Conservation (phyloP, 2,113 vertebrate species). For the Phasianus colchicus region DNA sequence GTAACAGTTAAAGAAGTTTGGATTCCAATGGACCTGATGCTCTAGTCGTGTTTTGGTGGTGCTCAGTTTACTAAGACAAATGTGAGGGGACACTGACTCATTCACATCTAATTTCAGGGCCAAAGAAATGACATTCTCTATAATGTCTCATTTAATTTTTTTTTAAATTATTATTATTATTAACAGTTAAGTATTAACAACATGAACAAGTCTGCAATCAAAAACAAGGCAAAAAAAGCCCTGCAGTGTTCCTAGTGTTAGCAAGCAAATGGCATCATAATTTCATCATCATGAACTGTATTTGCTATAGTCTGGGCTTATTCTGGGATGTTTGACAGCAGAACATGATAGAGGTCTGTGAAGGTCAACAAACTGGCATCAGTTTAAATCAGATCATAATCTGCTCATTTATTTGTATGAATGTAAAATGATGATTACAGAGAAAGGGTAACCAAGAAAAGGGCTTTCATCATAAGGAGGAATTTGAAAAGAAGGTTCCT, state of each 20-base stretch:
- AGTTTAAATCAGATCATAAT: not conserved
- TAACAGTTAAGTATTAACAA: not conserved
- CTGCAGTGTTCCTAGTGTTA: fast-evolving
- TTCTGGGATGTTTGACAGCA: not conserved
- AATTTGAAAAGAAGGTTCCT: not conserved
- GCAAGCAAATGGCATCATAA: not conserved
- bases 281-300: not conserved
- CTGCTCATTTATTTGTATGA: not conserved
- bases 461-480: not conserved
- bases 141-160: not conserved
- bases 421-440: not conserved
- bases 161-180: not conserved
- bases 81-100: not conserved
- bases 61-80: not conserved
- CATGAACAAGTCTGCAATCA: not conserved
- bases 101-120: not conserved
- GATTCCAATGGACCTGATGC: not conserved
- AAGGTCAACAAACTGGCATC: not conserved
- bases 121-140: not conserved
- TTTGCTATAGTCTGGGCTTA: not conserved
- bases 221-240: fast-evolving
- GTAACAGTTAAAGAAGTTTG: not conserved
- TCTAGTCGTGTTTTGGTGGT: not conserved
- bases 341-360: not conserved
- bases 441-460: not conserved